These are phyloP conservation scores for Zoanthus gigantus DNA, from an alignment of 92 coral and sea anemone genomes.

Conservation along the genomic window DNA sequence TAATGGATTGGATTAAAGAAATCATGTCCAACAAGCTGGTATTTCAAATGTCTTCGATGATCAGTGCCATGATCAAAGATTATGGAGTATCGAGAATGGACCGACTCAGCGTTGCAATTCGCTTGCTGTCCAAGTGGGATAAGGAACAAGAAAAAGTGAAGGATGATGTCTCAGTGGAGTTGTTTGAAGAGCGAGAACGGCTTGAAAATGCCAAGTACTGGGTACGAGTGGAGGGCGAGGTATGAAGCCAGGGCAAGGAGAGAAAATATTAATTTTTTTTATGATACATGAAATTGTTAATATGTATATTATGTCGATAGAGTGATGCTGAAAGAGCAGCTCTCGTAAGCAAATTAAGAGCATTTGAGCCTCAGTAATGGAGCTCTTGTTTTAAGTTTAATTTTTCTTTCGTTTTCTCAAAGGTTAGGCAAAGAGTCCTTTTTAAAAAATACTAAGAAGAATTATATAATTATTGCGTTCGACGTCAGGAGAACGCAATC, in stretches of 20 bases:
- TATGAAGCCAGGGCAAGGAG: not conserved
- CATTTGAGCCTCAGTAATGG: too few relatives aligned
- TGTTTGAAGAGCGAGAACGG: constrained; percentile 15
- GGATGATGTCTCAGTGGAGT: constrained; percentile 31
- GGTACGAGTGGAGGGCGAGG: constrained; percentile 5
- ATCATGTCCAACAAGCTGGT: constrained; percentile 26
- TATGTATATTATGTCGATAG: too few relatives aligned
- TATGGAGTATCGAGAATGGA: constrained; percentile 34
- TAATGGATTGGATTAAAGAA: constrained; percentile 37
- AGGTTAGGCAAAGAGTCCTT: too few relatives aligned
- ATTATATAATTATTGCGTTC: too few relatives aligned
- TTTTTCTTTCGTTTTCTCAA: too few relatives aligned
- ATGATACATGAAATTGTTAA: too few relatives aligned
- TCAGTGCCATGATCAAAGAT: constrained; percentile 33
- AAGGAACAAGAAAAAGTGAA: constrained; percentile 6
- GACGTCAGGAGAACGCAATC: too few relatives aligned
- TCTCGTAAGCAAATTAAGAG: too few relatives aligned
- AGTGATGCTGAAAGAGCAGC: too few relatives aligned
- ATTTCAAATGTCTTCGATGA: constrained; percentile 30
- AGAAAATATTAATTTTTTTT: too few relatives aligned
- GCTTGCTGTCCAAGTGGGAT: constrained; percentile 36
- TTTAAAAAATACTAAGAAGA: too few relatives aligned
- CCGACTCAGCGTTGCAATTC: constrained; percentile 35
- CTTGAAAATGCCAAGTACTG: constrained; percentile 37
- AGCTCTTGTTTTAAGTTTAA: too few relatives aligned